A percentile compares a stretch with the other conserved stretches of the same genome.
Evolutionary conservation across 2,797 vertebrate genomes (phyloP).

Genomic region (Muscicapa comitata): DNA sequence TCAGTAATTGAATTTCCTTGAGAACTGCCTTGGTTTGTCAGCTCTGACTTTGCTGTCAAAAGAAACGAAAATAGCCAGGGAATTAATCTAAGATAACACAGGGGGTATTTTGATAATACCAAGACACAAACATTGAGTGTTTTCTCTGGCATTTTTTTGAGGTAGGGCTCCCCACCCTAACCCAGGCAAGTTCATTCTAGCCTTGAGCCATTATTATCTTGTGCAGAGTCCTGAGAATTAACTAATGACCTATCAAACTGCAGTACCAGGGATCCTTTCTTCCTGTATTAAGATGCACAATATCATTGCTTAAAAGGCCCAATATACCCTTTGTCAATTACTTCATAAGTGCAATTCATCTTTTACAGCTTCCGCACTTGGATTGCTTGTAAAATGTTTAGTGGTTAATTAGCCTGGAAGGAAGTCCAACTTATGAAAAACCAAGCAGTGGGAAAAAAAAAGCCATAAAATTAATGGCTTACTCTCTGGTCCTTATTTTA

Average conservation of each 20-base stretch:
- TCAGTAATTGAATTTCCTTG: conserved; percentile 78
- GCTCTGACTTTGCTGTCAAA: conserved; percentile 75
- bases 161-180: neutral
- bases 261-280: conserved; percentile 60
- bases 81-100: conserved; percentile 70
- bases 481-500: conserved; percentile 57
- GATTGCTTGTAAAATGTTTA: conserved; percentile 74
- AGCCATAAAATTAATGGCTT: conserved; percentile 67
- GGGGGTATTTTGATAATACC: conserved; percentile 67
- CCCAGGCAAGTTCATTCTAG: conserved; percentile 23
- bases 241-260: conserved; percentile 70
- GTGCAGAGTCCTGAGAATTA: conserved; percentile 59
- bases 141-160: conserved; percentile 48
- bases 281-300: conserved; percentile 60
- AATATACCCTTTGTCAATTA: conserved; percentile 63
- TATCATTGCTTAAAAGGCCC: conserved; percentile 60
- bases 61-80: conserved; percentile 72
- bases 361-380: conserved; percentile 66
- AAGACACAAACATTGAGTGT: conserved; percentile 51
- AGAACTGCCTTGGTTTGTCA: conserved; percentile 74
- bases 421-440: conserved; percentile 68
- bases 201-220: conserved; percentile 56
- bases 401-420: conserved; percentile 77
- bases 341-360: conserved; percentile 73
- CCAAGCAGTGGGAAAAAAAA: conserved; percentile 48